Percentiles rank a stretch among this genome's conserved stretches.
These are phyloP conservation scores for Herminia tarsipennalis DNA, from an alignment of 2,888 invertebrate genomes.

Conservation along the genomic window DNA sequence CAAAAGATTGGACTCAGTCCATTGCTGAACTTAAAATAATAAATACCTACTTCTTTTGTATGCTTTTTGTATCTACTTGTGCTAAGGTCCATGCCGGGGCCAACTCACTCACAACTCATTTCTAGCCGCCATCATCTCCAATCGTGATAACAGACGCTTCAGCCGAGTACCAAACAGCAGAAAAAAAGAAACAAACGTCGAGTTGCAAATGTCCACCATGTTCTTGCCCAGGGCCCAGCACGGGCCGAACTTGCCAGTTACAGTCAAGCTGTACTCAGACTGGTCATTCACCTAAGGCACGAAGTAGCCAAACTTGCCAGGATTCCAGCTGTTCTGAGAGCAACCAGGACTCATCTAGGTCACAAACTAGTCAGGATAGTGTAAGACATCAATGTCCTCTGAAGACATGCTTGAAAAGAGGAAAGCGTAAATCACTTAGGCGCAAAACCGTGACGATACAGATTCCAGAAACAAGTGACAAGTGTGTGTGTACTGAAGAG, in stretches of 20 bases:
- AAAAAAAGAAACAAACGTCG: conserved; percentile 8
- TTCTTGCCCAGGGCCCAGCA: no score
- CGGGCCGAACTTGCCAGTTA: no score
- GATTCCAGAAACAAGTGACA: neutral
- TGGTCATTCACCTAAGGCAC: neutral
- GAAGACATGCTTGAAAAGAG: neutral
- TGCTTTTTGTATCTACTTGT: no score
- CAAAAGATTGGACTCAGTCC: no score
- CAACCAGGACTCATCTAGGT: neutral
- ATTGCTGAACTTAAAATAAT: no score
- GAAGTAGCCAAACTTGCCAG: neutral
- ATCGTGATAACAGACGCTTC: conserved; percentile 33
- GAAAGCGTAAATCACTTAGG: neutral
- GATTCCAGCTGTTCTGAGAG: neutral
- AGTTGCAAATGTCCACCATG: conserved; percentile 3
- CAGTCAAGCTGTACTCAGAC: no score
- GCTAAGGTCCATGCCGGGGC: neutral
- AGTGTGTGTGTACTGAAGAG: conserved; percentile 11
- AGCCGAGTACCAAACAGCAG: conserved; percentile 10
- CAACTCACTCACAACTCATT: neutral
- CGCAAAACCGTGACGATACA: conserved; percentile 1
- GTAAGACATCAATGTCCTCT: neutral
- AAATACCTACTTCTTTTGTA: no score
- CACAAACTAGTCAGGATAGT: no score
- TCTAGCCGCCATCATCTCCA: conserved; percentile 30